Evolutionary conservation across 2,888 invertebrate species (phyloP).

Genomic region (Lochmaea crataegi): DNA sequence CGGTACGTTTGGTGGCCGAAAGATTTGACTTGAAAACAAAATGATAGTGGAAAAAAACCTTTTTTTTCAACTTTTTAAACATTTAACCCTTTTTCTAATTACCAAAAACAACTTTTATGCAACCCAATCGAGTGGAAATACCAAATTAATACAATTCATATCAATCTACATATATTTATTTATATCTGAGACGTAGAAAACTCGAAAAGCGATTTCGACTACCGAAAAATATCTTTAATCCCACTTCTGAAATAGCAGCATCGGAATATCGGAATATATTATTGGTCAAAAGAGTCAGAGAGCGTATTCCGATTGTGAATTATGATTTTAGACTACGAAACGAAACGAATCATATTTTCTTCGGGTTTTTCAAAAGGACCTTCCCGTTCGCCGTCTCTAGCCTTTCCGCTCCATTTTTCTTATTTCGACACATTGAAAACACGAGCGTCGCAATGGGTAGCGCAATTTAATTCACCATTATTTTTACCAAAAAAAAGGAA

Average conservation of each 20-base stretch:
- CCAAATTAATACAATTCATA: no score
- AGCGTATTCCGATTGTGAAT: conserved; percentile 65
- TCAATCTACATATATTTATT: not conserved
- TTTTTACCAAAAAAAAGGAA: no score
- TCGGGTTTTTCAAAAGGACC: conserved; percentile 62
- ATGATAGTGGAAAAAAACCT: no score
- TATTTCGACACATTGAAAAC: conserved; percentile 50
- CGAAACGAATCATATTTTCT: conserved; percentile 65
- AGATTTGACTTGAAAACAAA: no score
- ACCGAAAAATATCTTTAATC: conserved; percentile 1
- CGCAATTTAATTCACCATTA: no score
- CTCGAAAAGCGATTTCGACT: not conserved
- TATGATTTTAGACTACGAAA: conserved; percentile 60
- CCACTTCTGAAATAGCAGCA: conserved; percentile 19
- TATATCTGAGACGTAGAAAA: not conserved
- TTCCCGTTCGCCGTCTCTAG: conserved; percentile 36
- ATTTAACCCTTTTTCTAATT: no score
- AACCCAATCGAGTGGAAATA: no score
- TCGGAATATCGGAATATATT: conserved; percentile 61
- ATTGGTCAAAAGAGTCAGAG: conserved; percentile 65
- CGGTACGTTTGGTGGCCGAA: no score
- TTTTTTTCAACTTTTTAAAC: no score
- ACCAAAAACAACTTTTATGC: no score
- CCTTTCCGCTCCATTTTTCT: conserved; percentile 47
- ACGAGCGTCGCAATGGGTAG: not conserved